These are phyloP conservation scores for Lysiphlebus fabarum DNA, from an alignment of 1,140 invertebrate species.

Conservation along the genomic window DNA sequence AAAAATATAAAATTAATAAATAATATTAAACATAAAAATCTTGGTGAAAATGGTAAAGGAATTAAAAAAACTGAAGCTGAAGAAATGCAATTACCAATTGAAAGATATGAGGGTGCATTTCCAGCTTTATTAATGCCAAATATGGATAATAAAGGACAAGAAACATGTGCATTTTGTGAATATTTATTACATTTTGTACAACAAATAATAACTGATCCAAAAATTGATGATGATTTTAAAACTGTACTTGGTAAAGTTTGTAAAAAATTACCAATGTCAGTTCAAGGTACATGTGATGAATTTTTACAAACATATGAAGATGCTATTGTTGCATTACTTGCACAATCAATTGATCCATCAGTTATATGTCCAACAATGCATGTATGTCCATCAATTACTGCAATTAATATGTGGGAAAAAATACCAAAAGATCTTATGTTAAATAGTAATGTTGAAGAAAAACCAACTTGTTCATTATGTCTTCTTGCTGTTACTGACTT, in stretches of 20 bases:
- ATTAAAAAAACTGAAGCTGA: slow-evolving; percentile 43
- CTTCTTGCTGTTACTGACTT: slow-evolving; percentile 73
- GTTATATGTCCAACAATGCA: slow-evolving; percentile 63
- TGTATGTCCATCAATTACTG: slow-evolving; percentile 55
- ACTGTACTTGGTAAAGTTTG: slow-evolving; percentile 66
- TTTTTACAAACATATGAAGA: slow-evolving; percentile 77
- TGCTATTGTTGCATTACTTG: slow-evolving; percentile 71
- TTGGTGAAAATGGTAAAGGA: slow-evolving; percentile 17
- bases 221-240: slow-evolving; percentile 67
- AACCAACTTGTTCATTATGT: slow-evolving; percentile 74
- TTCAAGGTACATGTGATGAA: slow-evolving; percentile 67
- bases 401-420: slow-evolving; percentile 44
- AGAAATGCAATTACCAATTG: slow-evolving; percentile 63
- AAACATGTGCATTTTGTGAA: slow-evolving; percentile 75
- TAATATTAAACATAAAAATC: slow-evolving; percentile 25
- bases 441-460: slow-evolving; percentile 55
- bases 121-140: slow-evolving; percentile 25
- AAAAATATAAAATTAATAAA: slow-evolving; percentile 44
- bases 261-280: slow-evolving; percentile 61
- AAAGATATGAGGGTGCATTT: slow-evolving; percentile 53
- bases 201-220: slow-evolving; percentile 65
- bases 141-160: slow-evolving; percentile 41
- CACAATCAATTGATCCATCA: slow-evolving; percentile 78
- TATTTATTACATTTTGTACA: slow-evolving; percentile 79
- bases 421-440: slow-evolving; percentile 54